Evolutionary conservation across 2,888 invertebrate species (phyloP), one percentile per base, ranked within the genome.

Genomic region (Microplitis manilae): DNA sequence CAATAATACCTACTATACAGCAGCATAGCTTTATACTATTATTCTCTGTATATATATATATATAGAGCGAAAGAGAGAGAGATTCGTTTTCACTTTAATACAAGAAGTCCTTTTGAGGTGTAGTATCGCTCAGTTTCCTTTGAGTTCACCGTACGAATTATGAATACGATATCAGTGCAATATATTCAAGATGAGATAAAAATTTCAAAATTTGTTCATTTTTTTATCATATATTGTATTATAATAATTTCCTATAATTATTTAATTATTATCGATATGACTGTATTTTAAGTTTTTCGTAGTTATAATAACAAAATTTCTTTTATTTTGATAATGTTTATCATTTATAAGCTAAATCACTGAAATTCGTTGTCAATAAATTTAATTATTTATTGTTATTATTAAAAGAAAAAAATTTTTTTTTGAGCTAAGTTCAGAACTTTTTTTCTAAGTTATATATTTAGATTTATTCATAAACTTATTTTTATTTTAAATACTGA

Each of bases 361-460:
- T 65, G 13, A 13, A 65, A 64, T 75, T 76, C 76, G 76, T 76
- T 76, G 76, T 76, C 39, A 60, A 65, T 67, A 38, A 13, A 38
- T 39, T 67, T 13, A 13, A 67, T 39, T n/a, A n/a, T 68, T 38
- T 7, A 64, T 73, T 13, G 38, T 61, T 15, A 39, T 9, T 41
- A 20, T 60, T 38, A n/a, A 30, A 17, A 8, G n/a, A 71, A 61
- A 60, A 60, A 72, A 39, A 62, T 62, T 13, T 72, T 64, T 17
- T 50, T 13, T 50, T 50, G 50, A 50, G 50, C 50, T 50, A 50
- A 8, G 6, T 50, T 50, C 13, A 50, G 50, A 50, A 50, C 4
- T 50, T 50, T 13, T 50, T 7, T 50, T 2, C 50, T 50, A 50
- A 50, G 13, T 9, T 7, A 13, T 50, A 8, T 50, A 13, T 50